Conservation (phyloP, 2,797 vertebrate genomes). For the Rhadinocentrus ornatus region DNA sequence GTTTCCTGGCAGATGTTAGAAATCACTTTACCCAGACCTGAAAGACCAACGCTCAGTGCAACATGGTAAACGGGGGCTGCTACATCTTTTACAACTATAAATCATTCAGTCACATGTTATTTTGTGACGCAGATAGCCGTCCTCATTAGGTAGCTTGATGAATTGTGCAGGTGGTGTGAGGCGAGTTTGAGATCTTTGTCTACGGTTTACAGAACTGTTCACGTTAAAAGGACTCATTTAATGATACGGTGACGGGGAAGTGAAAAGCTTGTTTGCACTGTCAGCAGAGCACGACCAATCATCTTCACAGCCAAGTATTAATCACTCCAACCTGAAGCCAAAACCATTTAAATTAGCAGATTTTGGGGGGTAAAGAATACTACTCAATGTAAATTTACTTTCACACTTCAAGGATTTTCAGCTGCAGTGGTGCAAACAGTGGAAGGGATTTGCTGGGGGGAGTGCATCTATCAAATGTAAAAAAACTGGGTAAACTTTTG, state of each 20-base stretch:
- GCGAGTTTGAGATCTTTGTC: conserved; percentile 11
- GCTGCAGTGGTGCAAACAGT: conserved; percentile 49
- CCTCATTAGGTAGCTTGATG: conserved; percentile 14
- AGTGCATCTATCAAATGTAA: conserved; percentile 43
- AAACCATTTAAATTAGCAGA: conserved; percentile 11
- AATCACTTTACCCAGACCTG: not conserved
- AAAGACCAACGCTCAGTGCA: not conserved
- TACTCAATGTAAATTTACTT: conserved; percentile 35
- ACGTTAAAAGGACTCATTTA: conserved; percentile 29
- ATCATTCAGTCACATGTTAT: not conserved
- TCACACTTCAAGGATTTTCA: conserved; percentile 46
- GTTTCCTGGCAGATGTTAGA: too few species aligned
- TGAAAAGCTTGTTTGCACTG: conserved; percentile 33
- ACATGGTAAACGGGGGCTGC: not conserved
- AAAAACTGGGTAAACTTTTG: conserved; percentile 58
- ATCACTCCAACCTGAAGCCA: conserved; percentile 8
- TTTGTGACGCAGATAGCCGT: not conserved
- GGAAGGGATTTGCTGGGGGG: conserved; percentile 40
- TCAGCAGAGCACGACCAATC: conserved; percentile 37
- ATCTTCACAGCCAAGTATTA: conserved; percentile 20
- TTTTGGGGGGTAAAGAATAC: conserved; percentile 27
- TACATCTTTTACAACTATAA: not conserved
- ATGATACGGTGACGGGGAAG: conserved; percentile 23
- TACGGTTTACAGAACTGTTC: conserved; percentile 3
- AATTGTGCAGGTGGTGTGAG: conserved; percentile 20